A percentile compares a stretch with the other conserved stretches of the same genome.
phyloP scores from a whole-genome alignment of 1,140 invertebrate species.

The Portunus trituberculatus region DNA sequence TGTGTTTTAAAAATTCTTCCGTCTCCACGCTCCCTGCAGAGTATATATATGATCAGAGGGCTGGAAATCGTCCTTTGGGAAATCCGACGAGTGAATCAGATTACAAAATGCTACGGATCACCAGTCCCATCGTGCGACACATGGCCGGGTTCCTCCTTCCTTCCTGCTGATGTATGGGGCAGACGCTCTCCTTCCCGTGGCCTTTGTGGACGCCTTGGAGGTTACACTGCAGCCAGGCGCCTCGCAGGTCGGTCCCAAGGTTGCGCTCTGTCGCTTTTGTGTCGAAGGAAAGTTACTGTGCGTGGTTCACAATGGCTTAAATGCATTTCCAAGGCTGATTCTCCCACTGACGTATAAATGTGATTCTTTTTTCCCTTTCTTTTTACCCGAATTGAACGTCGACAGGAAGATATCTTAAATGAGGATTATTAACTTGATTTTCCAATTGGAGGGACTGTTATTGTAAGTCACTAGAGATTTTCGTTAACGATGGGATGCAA shows the following conservation, averaged over 20 bases:
- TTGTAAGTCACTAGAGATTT: not conserved
- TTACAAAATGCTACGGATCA: slow-evolving; percentile 22
- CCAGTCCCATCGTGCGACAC: not conserved
- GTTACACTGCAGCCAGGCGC: not conserved
- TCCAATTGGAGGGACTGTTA: not conserved
- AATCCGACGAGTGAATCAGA: slow-evolving; percentile 13
- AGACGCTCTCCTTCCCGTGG: not conserved
- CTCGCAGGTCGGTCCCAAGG: not conserved
- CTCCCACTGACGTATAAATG: not conserved
- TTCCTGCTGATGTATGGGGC: not conserved
- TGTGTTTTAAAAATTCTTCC: slow-evolving; percentile 23
- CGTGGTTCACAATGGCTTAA: not conserved
- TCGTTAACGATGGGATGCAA: not conserved
- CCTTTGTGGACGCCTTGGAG: not conserved
- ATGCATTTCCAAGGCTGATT: not conserved
- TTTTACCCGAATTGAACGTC: not conserved
- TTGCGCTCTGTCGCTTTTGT: not conserved
- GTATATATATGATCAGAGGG: slow-evolving; percentile 13
- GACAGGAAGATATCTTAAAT: not conserved
- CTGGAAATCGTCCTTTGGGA: slow-evolving; percentile 1
- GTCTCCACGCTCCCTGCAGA: slow-evolving; percentile 7
- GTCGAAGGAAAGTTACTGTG: not conserved
- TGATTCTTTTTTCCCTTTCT: not conserved
- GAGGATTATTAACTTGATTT: not conserved
- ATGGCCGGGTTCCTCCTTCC: not conserved